Base-by-base conservation (phyloP, 1,140 invertebrate genomes). In the Rhagoletis zephyria region DNA sequence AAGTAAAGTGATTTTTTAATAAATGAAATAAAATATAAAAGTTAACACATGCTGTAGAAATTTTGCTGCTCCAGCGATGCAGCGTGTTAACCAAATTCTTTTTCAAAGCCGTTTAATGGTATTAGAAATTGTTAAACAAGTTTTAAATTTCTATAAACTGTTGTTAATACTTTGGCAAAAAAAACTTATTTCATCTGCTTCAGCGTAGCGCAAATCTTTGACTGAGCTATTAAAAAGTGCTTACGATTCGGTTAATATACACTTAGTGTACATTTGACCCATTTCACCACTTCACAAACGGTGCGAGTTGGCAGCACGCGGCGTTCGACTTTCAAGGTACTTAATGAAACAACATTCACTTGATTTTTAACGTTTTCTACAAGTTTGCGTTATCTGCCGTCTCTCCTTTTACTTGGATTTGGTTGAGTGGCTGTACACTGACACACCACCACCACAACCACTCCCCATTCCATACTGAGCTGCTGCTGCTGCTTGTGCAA, bases 221-320 rank as follows among this genome's bases (percentile, higher is more conserved):
- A 14, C n/a, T 19, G 1, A 6, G n/a, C 19, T 12, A 81, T 81
- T 81, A 81, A 56, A 56, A 56, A 56, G 12, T n/a, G 74, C 42
- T 81, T 81, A 59, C 56, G 19, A 81, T 19, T 56, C n/a, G 45
- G 48, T 81, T 81, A 81, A 81, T 81, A 48, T 81, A 42, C 74
- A 81, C 19, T 81, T 56, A 81, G 30, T 30, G 30, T 81, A 30
- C 19, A 56, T 19, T 81, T 81, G 74, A 81, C 74, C 74, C 74
- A 81, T 81, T 81, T 51, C 74, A 42, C 74, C 7, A 56, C 30
- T 30, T 30, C 30, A 56, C 48, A n/a, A 63, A 14, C 16, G 51
- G 51, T 10, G 10, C 51, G 51, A 56, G 67, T 45, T 14, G 40
- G 4, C 16, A 3, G 30, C 16, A 64, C 40, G 4, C 14, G n/a